Evolutionary conservation across 2,797 vertebrate genomes (phyloP).

Genomic region (Macropodus opercularis): DNA sequence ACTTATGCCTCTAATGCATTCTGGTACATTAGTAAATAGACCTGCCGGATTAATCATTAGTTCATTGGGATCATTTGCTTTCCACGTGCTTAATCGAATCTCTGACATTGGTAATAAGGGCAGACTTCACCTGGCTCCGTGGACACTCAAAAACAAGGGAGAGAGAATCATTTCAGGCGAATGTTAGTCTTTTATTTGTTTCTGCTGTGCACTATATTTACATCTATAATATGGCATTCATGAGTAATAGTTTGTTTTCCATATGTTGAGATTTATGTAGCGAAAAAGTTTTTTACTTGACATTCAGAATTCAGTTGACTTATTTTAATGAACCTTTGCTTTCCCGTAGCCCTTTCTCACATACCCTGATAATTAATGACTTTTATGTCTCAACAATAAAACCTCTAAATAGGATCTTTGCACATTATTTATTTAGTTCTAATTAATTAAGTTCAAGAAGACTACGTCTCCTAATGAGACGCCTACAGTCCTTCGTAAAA

Average conservation of each 20-base stretch:
- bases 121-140: slow-evolving; percentile 84
- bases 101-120: slow-evolving; percentile 94
- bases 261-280: slow-evolving; percentile 16
- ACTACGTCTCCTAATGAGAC: slow-evolving; percentile 40
- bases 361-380: slow-evolving; percentile 80
- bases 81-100: slow-evolving; percentile 87
- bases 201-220: slow-evolving; percentile 46
- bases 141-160: slow-evolving; percentile 82
- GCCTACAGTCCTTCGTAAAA: slow-evolving; percentile 30
- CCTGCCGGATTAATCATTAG: slow-evolving; percentile 97
- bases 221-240: slow-evolving; percentile 4
- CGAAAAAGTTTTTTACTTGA: slow-evolving; percentile 44
- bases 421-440: slow-evolving; percentile 84
- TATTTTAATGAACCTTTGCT: slow-evolving; percentile 49
- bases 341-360: slow-evolving; percentile 60
- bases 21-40: slow-evolving; percentile 96
- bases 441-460: slow-evolving; percentile 82
- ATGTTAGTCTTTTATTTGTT: slow-evolving; percentile 58
- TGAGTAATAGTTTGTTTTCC: slow-evolving; percentile 27
- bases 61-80: slow-evolving; percentile 98
- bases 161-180: slow-evolving; percentile 74
- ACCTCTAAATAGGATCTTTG: slow-evolving; percentile 73
- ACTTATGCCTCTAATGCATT: slow-evolving; percentile 99
- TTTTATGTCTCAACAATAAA: slow-evolving; percentile 82
- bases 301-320: slow-evolving; percentile 49